Base-by-base conservation (phyloP, 2,113 vertebrate genomes). In the Corapipo altera region DNA sequence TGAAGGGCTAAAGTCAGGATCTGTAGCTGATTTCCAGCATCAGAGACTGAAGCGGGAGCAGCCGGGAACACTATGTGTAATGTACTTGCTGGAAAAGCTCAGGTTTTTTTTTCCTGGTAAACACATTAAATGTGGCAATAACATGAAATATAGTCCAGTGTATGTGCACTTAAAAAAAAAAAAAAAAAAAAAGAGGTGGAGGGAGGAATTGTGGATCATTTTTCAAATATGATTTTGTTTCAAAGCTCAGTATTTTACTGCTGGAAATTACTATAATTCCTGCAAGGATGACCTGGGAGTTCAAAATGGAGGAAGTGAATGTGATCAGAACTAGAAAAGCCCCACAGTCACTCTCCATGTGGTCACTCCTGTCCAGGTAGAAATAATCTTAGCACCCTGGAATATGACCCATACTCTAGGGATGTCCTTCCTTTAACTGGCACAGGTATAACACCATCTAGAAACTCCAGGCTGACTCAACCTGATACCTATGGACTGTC, bases 31-130 rank as follows among this genome's bases (percentile, higher is more conserved):
- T 86, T 92, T 86, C 46, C 59, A 79, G 24, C 27, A n/a, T 27
- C 33, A 66, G 43, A 73, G 28, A 35, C 12, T 33, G 49, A 59
- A 9, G 1, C 5, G 58, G 13, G 17, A 83, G 23, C 32, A 94
- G 75, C 17, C 3, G 0, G 67, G 82, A 93, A 62, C 26, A 28
- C 9, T 26, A 1, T 21, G 21, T 59, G 30, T 77, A 81, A 12
- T 46, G 23, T n/a, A 77, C 26, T 94, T 84, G 37, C 64, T 92
- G 72, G 88, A 64, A 95, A 92, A 91, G 26, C 48, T 77, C 35
- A 4, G 20, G 13, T n/a, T 32, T 78, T 64, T 58, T 91, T 81
- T 92, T 67, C 44, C 76, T 74, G 41, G 72, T 74, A 92, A 91
- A 86, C 8, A 24, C 58, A 86, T 74, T 86, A 93, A 77, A 84